Percentiles rank a stretch among this genome's conserved stretches.
Conservation (phyloP, 2,113 vertebrate species). For the Takifugu bimaculatus region DNA sequence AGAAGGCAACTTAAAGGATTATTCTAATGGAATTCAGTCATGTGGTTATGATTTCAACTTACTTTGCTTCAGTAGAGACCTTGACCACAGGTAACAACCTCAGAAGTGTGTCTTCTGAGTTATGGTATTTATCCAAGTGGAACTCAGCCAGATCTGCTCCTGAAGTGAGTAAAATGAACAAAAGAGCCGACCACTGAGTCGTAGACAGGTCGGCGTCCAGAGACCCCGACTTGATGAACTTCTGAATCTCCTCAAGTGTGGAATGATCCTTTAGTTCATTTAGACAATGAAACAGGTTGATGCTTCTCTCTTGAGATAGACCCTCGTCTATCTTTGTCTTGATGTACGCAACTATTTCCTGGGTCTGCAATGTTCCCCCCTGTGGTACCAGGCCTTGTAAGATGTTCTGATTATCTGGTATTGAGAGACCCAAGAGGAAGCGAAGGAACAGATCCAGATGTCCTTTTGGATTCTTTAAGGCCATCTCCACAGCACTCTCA, state of each 20-base stretch:
- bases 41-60: slow-evolving; percentile 6
- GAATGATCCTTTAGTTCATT: no score
- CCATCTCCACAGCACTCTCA: no score
- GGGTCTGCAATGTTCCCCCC: neutral
- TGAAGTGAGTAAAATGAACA: slow-evolving; percentile 23
- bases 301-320: no score
- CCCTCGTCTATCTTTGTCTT: neutral
- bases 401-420: slow-evolving; percentile 8
- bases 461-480: no score
- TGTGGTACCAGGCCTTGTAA: slow-evolving; percentile 10
- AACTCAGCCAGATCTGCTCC: slow-evolving; percentile 10
- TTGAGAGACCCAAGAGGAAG: neutral
- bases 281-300: no score
- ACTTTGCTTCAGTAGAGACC: slow-evolving; percentile 30
- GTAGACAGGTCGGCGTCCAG: neutral
- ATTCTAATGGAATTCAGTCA: neutral
- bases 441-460: no score
- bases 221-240: no score
- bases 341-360: slow-evolving; percentile 17
- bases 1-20: fast-evolving
- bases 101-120: slow-evolving; percentile 33
- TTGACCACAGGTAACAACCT: slow-evolving; percentile 28
- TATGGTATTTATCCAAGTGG: slow-evolving; percentile 14
- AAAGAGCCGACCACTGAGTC: slow-evolving; percentile 38
- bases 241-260: no score